Conservation (phyloP, 2,888 invertebrate species). For the Andrena bicolor region DNA sequence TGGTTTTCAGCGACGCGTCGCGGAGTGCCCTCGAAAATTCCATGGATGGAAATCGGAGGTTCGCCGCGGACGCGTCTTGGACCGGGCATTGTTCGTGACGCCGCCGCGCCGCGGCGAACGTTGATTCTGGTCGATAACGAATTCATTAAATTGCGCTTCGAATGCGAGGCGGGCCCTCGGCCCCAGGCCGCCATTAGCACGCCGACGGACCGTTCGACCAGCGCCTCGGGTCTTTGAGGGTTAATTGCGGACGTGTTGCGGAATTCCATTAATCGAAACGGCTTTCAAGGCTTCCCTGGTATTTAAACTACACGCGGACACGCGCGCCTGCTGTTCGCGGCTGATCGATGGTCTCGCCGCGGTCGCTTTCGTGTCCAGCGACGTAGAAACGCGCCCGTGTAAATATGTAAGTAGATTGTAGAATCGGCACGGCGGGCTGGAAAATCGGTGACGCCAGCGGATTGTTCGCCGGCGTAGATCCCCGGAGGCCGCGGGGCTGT, state of each 20-base stretch:
- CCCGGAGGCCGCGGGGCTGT: not conserved
- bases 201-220: constrained; percentile 68
- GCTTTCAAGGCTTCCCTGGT: constrained; percentile 72
- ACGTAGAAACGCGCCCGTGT: constrained; percentile 33
- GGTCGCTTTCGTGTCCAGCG: constrained; percentile 52
- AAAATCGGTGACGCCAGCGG: not conserved
- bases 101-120: constrained; percentile 25
- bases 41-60: not conserved
- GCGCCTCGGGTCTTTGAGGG: constrained; percentile 75
- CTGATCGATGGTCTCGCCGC: constrained; percentile 62
- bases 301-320: constrained; percentile 69
- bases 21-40: constrained; percentile 10
- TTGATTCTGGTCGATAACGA: constrained; percentile 71
- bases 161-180: constrained; percentile 70
- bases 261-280: constrained; percentile 76
- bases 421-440: constrained; percentile 37
- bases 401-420: constrained; percentile 56
- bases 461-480: not conserved
- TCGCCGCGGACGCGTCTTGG: constrained; percentile 14
- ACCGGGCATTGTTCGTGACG: not conserved
- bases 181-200: constrained; percentile 67
- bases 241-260: constrained; percentile 76
- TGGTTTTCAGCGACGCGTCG: not conserved
- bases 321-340: constrained; percentile 55
- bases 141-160: constrained; percentile 74